phyloP scores from a whole-genome alignment of 2,113 vertebrate genomes.

The Brachyistius frenatus region DNA sequence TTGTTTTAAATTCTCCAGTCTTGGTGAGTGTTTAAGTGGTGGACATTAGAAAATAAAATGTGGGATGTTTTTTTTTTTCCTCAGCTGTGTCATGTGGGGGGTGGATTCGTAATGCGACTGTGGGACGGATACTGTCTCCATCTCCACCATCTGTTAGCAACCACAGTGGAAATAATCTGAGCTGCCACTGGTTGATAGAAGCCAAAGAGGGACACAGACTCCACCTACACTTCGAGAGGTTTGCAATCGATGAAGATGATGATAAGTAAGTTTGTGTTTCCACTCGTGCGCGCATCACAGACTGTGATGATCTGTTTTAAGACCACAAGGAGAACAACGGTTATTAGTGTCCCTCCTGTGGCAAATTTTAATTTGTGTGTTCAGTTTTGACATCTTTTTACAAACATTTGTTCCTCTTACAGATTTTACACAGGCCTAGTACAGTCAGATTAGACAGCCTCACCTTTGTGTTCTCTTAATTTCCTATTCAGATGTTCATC shows the following conservation, averaged over 20 bases:
- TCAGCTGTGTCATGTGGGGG: slow-evolving; percentile 90
- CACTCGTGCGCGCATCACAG: background rate
- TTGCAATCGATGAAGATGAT: slow-evolving; percentile 92
- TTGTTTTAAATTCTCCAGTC: background rate
- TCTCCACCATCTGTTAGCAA: slow-evolving; percentile 84
- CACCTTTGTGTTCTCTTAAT: no score
- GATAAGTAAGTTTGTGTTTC: slow-evolving; percentile 84
- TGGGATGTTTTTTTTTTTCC: slow-evolving; percentile 14
- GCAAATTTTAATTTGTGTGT: no score
- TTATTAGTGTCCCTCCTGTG: no score
- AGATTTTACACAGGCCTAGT: no score
- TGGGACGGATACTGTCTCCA: slow-evolving; percentile 90
- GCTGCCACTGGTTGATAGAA: slow-evolving; percentile 94
- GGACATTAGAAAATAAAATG: background rate
- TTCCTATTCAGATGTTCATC: no score
- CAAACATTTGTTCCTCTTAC: no score
- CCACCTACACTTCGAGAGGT: slow-evolving; percentile 93
- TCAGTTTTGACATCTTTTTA: no score
- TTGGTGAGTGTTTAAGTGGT: background rate
- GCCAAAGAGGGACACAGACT: slow-evolving; percentile 90
- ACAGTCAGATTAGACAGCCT: no score
- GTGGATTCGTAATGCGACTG: slow-evolving; percentile 90
- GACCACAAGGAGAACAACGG: no score
- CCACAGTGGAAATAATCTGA: slow-evolving; percentile 91
- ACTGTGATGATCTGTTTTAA: no score